Base-by-base conservation (phyloP, 2,113 vertebrate species). In the Callorhinus ursinus region DNA sequence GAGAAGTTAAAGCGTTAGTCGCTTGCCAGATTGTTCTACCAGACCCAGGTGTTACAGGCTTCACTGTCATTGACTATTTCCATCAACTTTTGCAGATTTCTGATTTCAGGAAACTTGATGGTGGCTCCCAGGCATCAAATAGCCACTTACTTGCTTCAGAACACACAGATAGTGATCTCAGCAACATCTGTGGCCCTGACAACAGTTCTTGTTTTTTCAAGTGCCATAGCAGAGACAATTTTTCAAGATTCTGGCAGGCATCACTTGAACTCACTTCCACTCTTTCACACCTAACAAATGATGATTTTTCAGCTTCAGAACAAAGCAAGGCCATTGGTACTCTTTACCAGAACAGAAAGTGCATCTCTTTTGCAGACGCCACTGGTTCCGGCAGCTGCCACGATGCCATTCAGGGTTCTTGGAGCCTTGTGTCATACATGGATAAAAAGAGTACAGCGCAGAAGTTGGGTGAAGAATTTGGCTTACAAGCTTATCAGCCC, bases 11-110 rank as follows among this genome's bases (percentile, higher is more conserved):
- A 97, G 97, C 81, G 12, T 97, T 99, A 21, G 97, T 98, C 24
- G 99, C 99, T 26, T 99, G 97, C 96, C 99, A 99, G 95, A 98
- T 99, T 67, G 84, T 99, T 98, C 97, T 98, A 9, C 99, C 99
- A 93, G 97, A 98, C 7, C 22, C 98, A 39, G 85, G 84, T 93
- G 84, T 98, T 53, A 31, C 97, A 57, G 98, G 99, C 83, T 98
- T 98, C 85, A 99, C 99, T 67, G 99, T 99, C 95, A 97, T 99
- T 77, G 97, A 96, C 93, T 99, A 97, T 82, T 98, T 99, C 86
- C 95, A 96, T 98, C 96, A 10, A 74, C 97, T 99, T 69, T 92
- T 98, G 93, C 95, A 97, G 72, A 96, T 77, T 57, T 88, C 93
- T 89, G 80, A 79, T 92, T 51, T 88, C 57, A 71, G 85, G 86